Evolutionary conservation across 37 sponge, comb jelly and placozoan genomes (phyloP).

Genomic region (Agelas oroides): DNA sequence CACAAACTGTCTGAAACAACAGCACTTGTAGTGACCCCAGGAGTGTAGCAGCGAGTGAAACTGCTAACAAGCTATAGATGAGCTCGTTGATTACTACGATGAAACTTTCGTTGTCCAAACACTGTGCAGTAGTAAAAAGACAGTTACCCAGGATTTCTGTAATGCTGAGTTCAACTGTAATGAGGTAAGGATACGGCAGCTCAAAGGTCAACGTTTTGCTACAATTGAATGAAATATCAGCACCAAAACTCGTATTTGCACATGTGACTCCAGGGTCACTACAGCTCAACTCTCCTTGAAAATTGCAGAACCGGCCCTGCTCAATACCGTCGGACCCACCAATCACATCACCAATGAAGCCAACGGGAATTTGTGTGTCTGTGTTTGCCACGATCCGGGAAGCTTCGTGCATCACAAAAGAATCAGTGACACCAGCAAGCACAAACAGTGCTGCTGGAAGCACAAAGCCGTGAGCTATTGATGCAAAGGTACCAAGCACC

Average conservation of each 20-base stretch:
- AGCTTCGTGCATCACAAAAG: background rate
- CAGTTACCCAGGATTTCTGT: too few relatives aligned
- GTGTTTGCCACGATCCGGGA: background rate
- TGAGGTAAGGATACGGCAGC: too few relatives aligned
- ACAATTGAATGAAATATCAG: too few relatives aligned
- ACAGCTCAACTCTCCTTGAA: too few relatives aligned
- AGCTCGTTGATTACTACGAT: background rate
- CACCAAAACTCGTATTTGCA: too few relatives aligned
- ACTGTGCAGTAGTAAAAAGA: background rate
- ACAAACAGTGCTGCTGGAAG: constrained; percentile 33
- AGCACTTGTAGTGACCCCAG: constrained; percentile 26
- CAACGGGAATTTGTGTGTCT: too few relatives aligned
- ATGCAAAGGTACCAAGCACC: constrained; percentile 21
- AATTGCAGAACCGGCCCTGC: too few relatives aligned
- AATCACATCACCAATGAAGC: too few relatives aligned
- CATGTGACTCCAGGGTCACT: too few relatives aligned
- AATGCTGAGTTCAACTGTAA: too few relatives aligned
- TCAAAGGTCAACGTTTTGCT: too few relatives aligned
- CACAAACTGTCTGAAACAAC: constrained; percentile 32
- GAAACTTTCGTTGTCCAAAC: background rate
- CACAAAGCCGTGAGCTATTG: constrained; percentile 32
- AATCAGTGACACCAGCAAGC: constrained; percentile 42
- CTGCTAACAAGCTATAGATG: background rate
- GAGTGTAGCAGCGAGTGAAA: constrained; percentile 22
- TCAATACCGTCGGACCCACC: too few relatives aligned